These are phyloP conservation scores for Neelides folsomi DNA, from an alignment of 2,888 invertebrate species.

Conservation along the genomic window DNA sequence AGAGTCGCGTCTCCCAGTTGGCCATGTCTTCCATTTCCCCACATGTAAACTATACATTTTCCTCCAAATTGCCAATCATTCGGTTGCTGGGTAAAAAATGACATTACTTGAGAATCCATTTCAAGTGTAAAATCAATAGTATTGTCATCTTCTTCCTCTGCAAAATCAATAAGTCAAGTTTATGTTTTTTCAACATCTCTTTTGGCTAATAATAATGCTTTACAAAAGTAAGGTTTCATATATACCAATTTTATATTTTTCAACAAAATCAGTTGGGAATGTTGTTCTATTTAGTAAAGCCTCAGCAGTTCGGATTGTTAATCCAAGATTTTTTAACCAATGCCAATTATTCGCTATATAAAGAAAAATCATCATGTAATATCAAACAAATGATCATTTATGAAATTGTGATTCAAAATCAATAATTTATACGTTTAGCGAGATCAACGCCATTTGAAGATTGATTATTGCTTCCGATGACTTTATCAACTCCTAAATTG, in stretches of 20 bases:
- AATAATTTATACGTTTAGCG: slow-evolving; percentile 5
- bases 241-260: slow-evolving; percentile 27
- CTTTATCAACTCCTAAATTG: slow-evolving; percentile 44
- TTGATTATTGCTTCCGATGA: slow-evolving; percentile 33
- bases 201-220: not conserved
- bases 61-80: slow-evolving; percentile 54
- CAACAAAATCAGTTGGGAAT: slow-evolving; percentile 39
- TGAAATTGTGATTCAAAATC: not conserved
- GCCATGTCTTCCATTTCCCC: slow-evolving; percentile 52
- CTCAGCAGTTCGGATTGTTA: slow-evolving; percentile 45
- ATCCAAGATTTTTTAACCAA: slow-evolving; percentile 47
- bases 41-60: slow-evolving; percentile 47
- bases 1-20: slow-evolving; percentile 47
- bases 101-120: slow-evolving; percentile 49
- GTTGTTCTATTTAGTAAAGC: slow-evolving; percentile 42
- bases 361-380: too few species aligned
- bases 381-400: too few species aligned
- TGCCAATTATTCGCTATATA: slow-evolving; percentile 40
- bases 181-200: not conserved
- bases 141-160: slow-evolving; percentile 24
- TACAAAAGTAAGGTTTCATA: not conserved
- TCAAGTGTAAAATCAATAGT: slow-evolving; percentile 43
- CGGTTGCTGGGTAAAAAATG: slow-evolving; percentile 48
- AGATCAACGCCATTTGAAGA: slow-evolving; percentile 3
- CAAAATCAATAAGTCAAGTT: not conserved